These are phyloP conservation scores for Philereme vetulata DNA, from an alignment of 2,888 invertebrate species.

Conservation along the genomic window DNA sequence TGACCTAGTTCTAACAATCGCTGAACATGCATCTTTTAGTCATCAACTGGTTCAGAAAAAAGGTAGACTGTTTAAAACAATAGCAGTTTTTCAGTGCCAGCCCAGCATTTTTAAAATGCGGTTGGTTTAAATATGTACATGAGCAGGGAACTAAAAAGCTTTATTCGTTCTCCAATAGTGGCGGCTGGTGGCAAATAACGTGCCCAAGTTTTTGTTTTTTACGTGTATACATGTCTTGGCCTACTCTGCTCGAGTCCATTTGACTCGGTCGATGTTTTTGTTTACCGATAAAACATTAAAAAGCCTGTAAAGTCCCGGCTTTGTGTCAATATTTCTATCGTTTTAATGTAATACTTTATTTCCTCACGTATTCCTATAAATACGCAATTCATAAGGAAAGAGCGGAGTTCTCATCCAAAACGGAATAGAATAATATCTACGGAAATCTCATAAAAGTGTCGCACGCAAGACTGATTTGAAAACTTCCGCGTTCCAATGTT, in stretches of 20 bases:
- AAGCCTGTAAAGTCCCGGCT: too few species aligned
- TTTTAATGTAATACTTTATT: neutral
- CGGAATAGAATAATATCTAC: conserved; percentile 37
- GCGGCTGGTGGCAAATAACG: too few species aligned
- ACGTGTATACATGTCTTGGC: too few species aligned
- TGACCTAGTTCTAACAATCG: conserved; percentile 50
- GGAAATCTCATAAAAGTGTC: conserved; percentile 43
- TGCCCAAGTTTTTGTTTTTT: too few species aligned
- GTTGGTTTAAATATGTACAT: too few species aligned
- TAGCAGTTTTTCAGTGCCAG: neutral
- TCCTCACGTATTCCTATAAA: neutral
- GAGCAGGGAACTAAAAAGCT: too few species aligned
- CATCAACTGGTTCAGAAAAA: conserved; percentile 36
- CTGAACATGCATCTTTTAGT: conserved; percentile 50
- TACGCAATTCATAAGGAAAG: conserved; percentile 6
- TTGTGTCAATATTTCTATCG: neutral
- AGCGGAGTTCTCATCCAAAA: conserved; percentile 19
- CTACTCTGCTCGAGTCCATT: too few species aligned
- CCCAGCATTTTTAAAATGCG: too few species aligned
- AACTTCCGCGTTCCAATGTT: conserved; percentile 34
- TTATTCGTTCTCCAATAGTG: too few species aligned
- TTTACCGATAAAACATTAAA: too few species aligned
- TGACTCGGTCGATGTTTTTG: too few species aligned
- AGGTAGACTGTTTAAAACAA: conserved; percentile 11
- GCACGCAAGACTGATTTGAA: conserved; percentile 48